Evolutionary conservation across 2,113 vertebrate genomes (phyloP).

Genomic region (Paedocypris sp.): DNA sequence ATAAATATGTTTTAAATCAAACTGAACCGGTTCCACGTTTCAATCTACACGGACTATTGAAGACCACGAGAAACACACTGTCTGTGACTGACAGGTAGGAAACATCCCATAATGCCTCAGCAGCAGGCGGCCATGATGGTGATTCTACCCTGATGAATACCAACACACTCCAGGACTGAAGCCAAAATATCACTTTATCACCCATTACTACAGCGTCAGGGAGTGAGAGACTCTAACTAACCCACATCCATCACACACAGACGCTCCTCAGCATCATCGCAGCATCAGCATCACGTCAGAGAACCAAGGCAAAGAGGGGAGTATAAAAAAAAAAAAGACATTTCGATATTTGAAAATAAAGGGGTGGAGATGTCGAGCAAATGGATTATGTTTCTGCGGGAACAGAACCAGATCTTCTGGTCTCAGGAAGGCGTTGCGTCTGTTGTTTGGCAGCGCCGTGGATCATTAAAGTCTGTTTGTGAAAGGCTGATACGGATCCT

Average conservation of each 20-base stretch:
- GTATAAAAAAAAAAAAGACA: background rate
- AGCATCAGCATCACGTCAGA: slow-evolving; percentile 15
- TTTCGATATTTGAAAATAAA: slow-evolving; percentile 2
- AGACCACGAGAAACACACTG: no score
- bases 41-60: no score
- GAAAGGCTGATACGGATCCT: background rate
- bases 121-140: no score
- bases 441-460: slow-evolving; percentile 1
- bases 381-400: slow-evolving; percentile 1
- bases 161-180: no score
- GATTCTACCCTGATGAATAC: no score
- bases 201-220: background rate
- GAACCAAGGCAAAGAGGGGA: slow-evolving; percentile 6
- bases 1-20: no score
- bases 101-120: no score
- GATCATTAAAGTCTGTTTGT: slow-evolving; percentile 26
- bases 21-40: no score
- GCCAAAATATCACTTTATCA: background rate
- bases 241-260: no score
- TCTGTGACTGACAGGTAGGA: no score
- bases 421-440: background rate
- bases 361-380: slow-evolving; percentile 9
- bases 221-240: no score
- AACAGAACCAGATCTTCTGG: slow-evolving; percentile 1
- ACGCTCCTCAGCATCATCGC: no score